These are phyloP conservation scores for Adelosebastes latens DNA, from an alignment of 2,797 vertebrate species.

Conservation along the genomic window DNA sequence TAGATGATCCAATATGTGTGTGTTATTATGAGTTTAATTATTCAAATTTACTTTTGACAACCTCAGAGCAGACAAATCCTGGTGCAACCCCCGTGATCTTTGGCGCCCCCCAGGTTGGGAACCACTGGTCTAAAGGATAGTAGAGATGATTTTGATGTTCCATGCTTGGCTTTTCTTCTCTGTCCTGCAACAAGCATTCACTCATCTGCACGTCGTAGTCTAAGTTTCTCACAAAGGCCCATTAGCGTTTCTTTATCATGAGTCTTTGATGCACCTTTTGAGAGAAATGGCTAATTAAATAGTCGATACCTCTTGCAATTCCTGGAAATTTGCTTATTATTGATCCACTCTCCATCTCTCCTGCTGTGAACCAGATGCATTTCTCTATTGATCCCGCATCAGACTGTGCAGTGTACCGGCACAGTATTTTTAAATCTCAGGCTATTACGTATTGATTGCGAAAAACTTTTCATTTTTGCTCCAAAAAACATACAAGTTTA, in stretches of 20 bases:
- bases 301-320: conserved; percentile 77
- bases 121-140: not conserved
- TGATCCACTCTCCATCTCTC: conserved; percentile 75
- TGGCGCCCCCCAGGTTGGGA: too few species aligned
- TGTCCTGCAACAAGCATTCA: conserved; percentile 3
- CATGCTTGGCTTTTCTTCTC: not conserved
- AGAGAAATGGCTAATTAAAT: conserved; percentile 82
- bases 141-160: conserved; percentile 6
- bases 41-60: too few species aligned
- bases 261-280: conserved; percentile 69
- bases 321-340: conserved; percentile 86
- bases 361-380: conserved; percentile 81
- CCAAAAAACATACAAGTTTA: conserved; percentile 71
- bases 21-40: too few species aligned
- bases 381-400: conserved; percentile 81
- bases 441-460: conserved; percentile 84
- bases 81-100: too few species aligned
- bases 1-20: too few species aligned
- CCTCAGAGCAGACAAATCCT: too few species aligned
- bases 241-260: conserved; percentile 56
- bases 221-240: conserved; percentile 53
- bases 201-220: conserved; percentile 35
- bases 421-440: conserved; percentile 81
- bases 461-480: conserved; percentile 78
- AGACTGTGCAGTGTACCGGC: conserved; percentile 78